Conservation (phyloP, 2,113 vertebrate genomes). For the Xenopus borealis region DNA sequence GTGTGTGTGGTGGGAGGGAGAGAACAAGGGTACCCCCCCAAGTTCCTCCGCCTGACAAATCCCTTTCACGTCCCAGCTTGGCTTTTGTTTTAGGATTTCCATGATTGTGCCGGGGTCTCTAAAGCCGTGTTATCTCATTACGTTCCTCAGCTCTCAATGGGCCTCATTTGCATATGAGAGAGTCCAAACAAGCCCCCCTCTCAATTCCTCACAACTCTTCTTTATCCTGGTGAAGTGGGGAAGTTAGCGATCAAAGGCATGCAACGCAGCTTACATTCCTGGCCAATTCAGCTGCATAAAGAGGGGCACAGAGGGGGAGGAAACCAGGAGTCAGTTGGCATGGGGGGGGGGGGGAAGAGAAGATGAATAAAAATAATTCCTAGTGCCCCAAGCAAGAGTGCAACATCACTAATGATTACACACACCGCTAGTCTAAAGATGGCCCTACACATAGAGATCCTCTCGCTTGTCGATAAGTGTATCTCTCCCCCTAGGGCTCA, state of each 20-base stretch:
- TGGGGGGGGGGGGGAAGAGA: too few species aligned
- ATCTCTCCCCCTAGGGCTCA: too few species aligned
- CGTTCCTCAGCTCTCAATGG: conserved; percentile 29
- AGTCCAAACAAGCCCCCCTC: conserved; percentile 36
- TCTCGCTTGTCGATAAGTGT: too few species aligned
- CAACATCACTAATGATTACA: too few species aligned
- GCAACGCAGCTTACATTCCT: conserved; percentile 48
- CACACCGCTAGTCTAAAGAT: too few species aligned
- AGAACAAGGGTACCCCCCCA: conserved; percentile 6
- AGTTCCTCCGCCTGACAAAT: conserved; percentile 37
- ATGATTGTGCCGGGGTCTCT: conserved; percentile 30
- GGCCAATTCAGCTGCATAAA: conserved; percentile 45
- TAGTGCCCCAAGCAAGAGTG: too few species aligned
- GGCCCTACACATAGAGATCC: too few species aligned
- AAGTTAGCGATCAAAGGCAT: conserved; percentile 43
- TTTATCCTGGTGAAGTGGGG: conserved; percentile 43
- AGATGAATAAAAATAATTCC: conserved; percentile 36
- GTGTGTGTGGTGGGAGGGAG: conserved; percentile 12
- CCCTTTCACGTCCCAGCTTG: conserved; percentile 39
- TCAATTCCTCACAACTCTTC: conserved; percentile 20
- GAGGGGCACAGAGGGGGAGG: conserved; percentile 39
- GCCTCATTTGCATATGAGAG: conserved; percentile 30
- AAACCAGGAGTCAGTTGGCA: too few species aligned
- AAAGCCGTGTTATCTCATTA: conserved; percentile 37
- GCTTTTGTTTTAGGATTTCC: conserved; percentile 44